Evolutionary conservation across 2,888 invertebrate genomes (phyloP), one percentile per base, ranked within the genome.

Genomic region (Mylabris sibirica): DNA sequence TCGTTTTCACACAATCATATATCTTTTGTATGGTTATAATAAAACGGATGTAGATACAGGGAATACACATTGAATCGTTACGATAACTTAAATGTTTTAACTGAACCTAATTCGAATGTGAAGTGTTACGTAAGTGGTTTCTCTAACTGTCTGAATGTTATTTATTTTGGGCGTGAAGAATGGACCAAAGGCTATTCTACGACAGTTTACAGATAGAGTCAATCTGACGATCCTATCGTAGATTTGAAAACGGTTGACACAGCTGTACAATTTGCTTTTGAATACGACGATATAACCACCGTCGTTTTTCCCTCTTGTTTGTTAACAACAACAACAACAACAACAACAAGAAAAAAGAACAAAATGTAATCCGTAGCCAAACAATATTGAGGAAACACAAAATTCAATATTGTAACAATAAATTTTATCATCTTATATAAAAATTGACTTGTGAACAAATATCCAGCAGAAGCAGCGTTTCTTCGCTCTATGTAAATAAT

Each of bases 401-500:
- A 35, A 38, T 35, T 57, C 14, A 57, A 57, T 57, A 57, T 24
- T 22, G 22, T 34, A 60, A 35, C 60, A 30, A 38, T 26, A 60
- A 20, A 60, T 60, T 60, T 60, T 22, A 60, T 11, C 34, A 35
- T 60, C 26, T 60, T 34, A n/a, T 60, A 26, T 3, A 4, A 60
- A n/a, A 35, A 60, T 60, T 30, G 60, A 38, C 35, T 38, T 30
- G 12, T 20, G 22, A 53, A 34, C 12, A 61, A 38, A 34, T 38
- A 61, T 20, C 59, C 67, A 63, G 67, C 64, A 61, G 34, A 71
- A 71, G 67, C 68, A 68, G 67, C 66, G 64, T 60, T 67, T 62
- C 60, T 70, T 69, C 60, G 59, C 68, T 72, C 67, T 59, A 63
- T 77, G 76, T 77, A 77, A 68, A 77, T 76, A 77, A 75, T 74